Evolutionary conservation across 2,888 invertebrate species (phyloP), one percentile per base, ranked within the genome.

Genomic region (Saturnia pavonia): DNA sequence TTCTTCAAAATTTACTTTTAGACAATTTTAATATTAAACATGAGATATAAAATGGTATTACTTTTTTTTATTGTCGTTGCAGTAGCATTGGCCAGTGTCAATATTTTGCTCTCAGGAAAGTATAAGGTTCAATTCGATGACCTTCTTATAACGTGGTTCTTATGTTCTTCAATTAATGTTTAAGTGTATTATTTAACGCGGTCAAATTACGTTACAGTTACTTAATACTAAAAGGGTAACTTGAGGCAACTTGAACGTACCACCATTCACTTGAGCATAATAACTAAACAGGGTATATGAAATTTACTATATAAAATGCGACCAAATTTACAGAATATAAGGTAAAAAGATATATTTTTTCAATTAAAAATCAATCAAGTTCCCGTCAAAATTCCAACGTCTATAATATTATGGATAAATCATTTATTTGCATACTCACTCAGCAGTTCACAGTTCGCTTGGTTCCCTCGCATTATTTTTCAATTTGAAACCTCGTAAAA

Each of bases 401-500:
- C 48, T 19, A 48, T 19, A 3, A 48, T 54, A 22, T 60, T 27
- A 27, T 25, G 3, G 27, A 60, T 27, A 27, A 27, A 60, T 9
- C 4, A 60, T 60, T 60, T 25, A 27, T 25, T 60, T 60, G 40
- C 34, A 34, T 22, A 34, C 45, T 27, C 68, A 45, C 14, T 69
- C 63, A n/a, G n/a, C 40, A 43, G 40, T 60, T n/a, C 43, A n/a
- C 34, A 16, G 65, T 40, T 65, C 40, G 65, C 9, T 65, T 2
- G 9, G 16, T 43, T 40, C 60, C 51, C 68, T 71, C 78, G 25
- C 78, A 82, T 82, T 82, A 82, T 80, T 76, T 82, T 80, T 78
- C 82, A 79, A 82, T 82, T 83, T 80, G 69, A 76, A 77, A 73
- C 73, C 69, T 80, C 78, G 74, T 74, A 74, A 73, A 72, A 65